Evolutionary conservation across 2,888 invertebrate species (phyloP), one percentile per base, ranked within the genome.

Genomic region (Yponomeuta cagnagella): DNA sequence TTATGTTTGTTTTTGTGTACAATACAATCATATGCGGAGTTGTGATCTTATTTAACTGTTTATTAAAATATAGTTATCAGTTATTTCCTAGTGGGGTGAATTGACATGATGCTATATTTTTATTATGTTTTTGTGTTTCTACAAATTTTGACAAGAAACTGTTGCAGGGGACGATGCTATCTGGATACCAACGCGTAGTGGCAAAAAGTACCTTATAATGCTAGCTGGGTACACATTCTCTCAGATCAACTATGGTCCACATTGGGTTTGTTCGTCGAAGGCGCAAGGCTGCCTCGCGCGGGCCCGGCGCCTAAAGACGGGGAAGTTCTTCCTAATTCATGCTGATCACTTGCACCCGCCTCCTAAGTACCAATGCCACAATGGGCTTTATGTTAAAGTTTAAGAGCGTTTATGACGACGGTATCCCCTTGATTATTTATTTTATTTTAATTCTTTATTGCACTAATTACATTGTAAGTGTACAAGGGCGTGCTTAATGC

Each of bases 211-310:
- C 12, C 76, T 84, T 1, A 67, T 85, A 9, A 77, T 85, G 79
- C 68, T 83, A 37, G 75, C 80, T 30, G 76, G 77, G 1, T 84
- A 79, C 71, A 83, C 82, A 6, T 84, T 80, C 70, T 81, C 79
- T 8, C 84, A 84, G 73, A 76, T 81, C 48, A 80, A 81, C 71
- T 74, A 79, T 67, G 76, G 76, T 43, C 63, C 71, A 0, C 77
- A 76, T 48, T 85, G 84, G 84, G 74, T 77, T 5, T 84, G 85
- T 70, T 82, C 84, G n/a, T 80, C 82, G 2, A 81, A 77, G 71
- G 74, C 74, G 12, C 72, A 73, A n/a, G 78, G 81, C 23, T 79
- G 80, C 68, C 33, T 72, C 4, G 81, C 78, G 15, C 75, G 80
- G n/a, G 71, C 80, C 6, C 78, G 76, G 6, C 74, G 73, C 10